Base-by-base conservation (phyloP, 53 echinoderm and acorn worm species). In the Glandiceps talaboti region DNA sequence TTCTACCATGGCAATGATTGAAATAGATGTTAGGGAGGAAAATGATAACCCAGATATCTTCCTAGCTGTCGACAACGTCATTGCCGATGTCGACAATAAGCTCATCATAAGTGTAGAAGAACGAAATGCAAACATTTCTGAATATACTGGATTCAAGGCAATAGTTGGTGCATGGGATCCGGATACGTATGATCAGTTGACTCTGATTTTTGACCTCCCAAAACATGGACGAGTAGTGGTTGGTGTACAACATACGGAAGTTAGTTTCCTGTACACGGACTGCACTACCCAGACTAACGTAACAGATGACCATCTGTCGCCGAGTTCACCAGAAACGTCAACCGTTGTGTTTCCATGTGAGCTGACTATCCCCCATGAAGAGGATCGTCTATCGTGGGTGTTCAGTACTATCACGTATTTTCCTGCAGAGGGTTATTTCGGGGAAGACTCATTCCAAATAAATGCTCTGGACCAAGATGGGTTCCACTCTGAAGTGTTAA, bases 111-210 rank as follows among this genome's bases (percentile, higher is more conserved):
- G 29, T 1, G 25, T 77, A 30, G 77, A 77, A 77, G 77, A 84
- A 32, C 85, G 77, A 31, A 75, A 74, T 28, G 85, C 29, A 30
- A 27, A 30, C 32, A 81, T 84, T 74, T 27, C 81, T 0, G 85
- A 78, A n/a, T 88, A 88, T 77, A 45, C 27, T 12, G 84, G 79
- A 72, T 81, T 88, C 30, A 20, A 12, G 0, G 85, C 73, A 14
- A 20, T 45, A 12, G 26, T 88, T 1, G 88, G 88, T n/a, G 88
- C 82, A 1, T 88, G 78, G 30, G 88, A 88, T 27, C 84, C 77
- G 0, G 88, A 88, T 79, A 31, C 1, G 10, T 26, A 33, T 27
- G 85, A 88, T 30, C 32, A 74, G 6, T 74, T 85, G 72, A 84
- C 33, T 25, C 1, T 88, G 27, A 14, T 30, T 45, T 31, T 76